A percentile compares a stretch with the other conserved stretches of the same genome.
phyloP scores from a whole-genome alignment of 2,113 vertebrate species.

The Prunella himalayana region DNA sequence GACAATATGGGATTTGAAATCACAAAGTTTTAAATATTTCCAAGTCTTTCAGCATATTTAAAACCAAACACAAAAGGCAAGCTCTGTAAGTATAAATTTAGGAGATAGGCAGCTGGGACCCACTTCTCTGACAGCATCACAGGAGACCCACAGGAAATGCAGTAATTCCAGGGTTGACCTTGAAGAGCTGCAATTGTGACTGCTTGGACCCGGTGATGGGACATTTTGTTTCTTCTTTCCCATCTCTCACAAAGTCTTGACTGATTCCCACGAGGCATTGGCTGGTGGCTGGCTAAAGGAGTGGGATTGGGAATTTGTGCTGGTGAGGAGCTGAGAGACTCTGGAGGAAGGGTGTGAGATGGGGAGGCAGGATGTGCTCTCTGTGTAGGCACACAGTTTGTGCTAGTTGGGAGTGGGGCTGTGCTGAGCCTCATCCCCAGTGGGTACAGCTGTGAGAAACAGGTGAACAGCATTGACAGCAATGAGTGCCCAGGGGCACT shows the following conservation, averaged over 20 bases:
- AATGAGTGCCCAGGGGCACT: neutral
- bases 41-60: neutral
- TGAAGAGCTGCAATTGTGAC: neutral
- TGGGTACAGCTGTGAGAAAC: neutral
- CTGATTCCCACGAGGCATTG: fast-evolving
- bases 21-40: neutral
- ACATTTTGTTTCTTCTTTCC: neutral
- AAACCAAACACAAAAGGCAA: neutral
- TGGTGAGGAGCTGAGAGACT: neutral
- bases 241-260: neutral
- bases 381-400: neutral
- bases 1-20: neutral
- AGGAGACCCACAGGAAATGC: neutral
- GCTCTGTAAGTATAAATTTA: neutral
- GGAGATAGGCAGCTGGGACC: neutral
- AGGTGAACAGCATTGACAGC: neutral
- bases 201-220: neutral
- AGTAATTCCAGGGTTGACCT: neutral
- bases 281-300: neutral
- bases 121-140: neutral
- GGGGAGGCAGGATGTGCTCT: neutral
- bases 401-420: neutral
- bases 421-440: neutral
- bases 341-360: neutral
- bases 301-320: neutral